These are phyloP conservation scores for Sebastes minor DNA, from an alignment of 2,797 vertebrate species.

Conservation along the genomic window DNA sequence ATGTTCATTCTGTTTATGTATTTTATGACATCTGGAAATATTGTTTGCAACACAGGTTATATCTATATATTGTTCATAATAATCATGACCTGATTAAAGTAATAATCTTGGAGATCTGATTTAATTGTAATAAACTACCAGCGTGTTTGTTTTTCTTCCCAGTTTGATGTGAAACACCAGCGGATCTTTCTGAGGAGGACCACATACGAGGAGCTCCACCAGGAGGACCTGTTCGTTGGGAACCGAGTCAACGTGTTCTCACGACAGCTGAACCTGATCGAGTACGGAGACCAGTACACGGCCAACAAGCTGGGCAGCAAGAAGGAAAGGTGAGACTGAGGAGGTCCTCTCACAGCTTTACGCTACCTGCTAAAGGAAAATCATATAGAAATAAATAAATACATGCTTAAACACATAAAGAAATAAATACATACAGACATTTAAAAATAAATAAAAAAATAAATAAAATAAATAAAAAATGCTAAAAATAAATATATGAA, in stretches of 20 bases:
- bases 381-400: too few relatives aligned
- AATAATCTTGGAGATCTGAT: too few relatives aligned
- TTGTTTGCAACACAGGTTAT: too few relatives aligned
- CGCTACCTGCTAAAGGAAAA: too few relatives aligned
- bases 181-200: constrained; percentile 90
- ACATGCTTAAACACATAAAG: too few relatives aligned
- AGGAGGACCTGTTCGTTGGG: constrained; percentile 92
- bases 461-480: too few relatives aligned
- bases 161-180: constrained; percentile 96
- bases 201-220: constrained; percentile 84
- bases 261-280: constrained; percentile 90
- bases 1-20: neutral
- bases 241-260: constrained; percentile 92
- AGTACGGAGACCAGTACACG: constrained; percentile 94
- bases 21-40: neutral
- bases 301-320: constrained; percentile 91
- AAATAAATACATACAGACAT: too few relatives aligned
- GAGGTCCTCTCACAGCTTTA: too few relatives aligned
- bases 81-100: too few relatives aligned
- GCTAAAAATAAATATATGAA: too few relatives aligned
- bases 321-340: constrained; percentile 84
- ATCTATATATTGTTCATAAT: too few relatives aligned
- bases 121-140: neutral
- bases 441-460: too few relatives aligned
- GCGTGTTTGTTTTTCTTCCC: constrained; percentile 17